Percentiles rank a stretch among this genome's conserved stretches.
Evolutionary conservation across 2,113 vertebrate genomes (phyloP).

Genomic region (Zapus hudsonius): DNA sequence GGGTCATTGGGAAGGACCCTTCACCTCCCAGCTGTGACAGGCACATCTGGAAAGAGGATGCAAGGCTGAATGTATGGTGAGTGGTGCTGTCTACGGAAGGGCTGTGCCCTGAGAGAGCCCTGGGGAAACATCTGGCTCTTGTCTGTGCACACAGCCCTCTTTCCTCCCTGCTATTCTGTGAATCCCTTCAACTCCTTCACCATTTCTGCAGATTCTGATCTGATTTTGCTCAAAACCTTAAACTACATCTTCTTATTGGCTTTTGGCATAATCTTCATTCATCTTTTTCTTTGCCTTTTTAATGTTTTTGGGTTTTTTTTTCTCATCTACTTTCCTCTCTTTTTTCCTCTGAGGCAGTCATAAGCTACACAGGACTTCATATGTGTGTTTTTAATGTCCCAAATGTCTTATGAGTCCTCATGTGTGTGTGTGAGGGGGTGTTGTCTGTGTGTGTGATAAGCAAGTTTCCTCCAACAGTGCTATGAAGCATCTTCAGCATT

Average conservation of each 20-base stretch:
- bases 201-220: background rate
- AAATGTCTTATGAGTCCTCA: background rate
- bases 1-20: background rate
- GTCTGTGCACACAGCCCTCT: background rate
- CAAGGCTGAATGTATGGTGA: fast-evolving
- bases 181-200: background rate
- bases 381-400: background rate
- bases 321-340: background rate
- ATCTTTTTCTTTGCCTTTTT: background rate
- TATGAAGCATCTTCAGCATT: constrained; percentile 53
- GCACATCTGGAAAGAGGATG: background rate
- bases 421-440: background rate
- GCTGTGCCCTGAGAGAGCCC: background rate
- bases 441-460: background rate
- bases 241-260: background rate
- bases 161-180: background rate
- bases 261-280: background rate
- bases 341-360: background rate
- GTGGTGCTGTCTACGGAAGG: background rate
- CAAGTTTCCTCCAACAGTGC: constrained; percentile 61
- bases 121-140: background rate
- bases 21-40: background rate
- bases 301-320: background rate
- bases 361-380: background rate
- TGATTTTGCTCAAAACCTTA: background rate